phyloP scores from a whole-genome alignment of 1,140 invertebrate genomes.

The Homalodisca vitripennis region DNA sequence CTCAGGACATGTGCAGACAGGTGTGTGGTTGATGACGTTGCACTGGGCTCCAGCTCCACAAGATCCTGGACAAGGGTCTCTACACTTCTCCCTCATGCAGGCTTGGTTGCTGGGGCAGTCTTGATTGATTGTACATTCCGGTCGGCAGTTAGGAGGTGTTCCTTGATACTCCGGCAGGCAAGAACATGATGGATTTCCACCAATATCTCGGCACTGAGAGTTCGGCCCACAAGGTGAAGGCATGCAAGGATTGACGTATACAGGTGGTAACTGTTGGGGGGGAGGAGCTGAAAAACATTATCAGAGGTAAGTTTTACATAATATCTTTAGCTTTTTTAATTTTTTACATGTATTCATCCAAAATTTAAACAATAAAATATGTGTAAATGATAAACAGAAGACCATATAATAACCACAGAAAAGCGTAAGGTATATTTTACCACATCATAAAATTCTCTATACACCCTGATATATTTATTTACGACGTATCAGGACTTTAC shows the following conservation, averaged over 20 bases:
- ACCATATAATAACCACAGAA: too few species aligned
- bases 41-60: constrained; percentile 65
- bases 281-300: constrained; percentile 34
- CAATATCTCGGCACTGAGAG: constrained; percentile 55
- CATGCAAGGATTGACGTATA: constrained; percentile 48
- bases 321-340: background rate
- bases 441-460: too few species aligned
- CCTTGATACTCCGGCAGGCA: constrained; percentile 60
- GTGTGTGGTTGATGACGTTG: constrained; percentile 55
- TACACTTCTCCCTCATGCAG: constrained; percentile 70
- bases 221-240: constrained; percentile 58
- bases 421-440: too few species aligned
- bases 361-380: background rate
- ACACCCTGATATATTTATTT: too few species aligned
- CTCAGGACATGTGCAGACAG: constrained; percentile 56
- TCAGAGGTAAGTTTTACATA: constrained; percentile 41
- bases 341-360: background rate
- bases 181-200: constrained; percentile 54
- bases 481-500: constrained; percentile 35
- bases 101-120: constrained; percentile 69
- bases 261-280: constrained; percentile 26
- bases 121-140: constrained; percentile 69
- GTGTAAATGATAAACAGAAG: too few species aligned
- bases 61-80: constrained; percentile 70
- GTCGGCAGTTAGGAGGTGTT: constrained; percentile 66